phyloP scores from a whole-genome alignment of 2,113 vertebrate genomes.

The Chinchilla lanigera region DNA sequence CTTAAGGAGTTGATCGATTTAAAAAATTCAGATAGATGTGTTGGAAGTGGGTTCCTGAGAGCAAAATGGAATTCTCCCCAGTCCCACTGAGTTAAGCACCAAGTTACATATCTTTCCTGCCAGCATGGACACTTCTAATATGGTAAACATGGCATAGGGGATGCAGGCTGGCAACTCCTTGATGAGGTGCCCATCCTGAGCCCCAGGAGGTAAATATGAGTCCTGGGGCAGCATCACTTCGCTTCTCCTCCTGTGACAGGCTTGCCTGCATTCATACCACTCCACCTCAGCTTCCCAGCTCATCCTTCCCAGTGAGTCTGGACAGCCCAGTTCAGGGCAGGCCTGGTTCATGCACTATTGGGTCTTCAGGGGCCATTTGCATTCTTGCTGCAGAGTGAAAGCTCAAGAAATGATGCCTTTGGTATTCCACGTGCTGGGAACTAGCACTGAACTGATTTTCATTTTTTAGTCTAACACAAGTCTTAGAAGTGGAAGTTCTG shows the following conservation, averaged over 20 bases:
- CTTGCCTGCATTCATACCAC: not conserved
- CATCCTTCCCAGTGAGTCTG: not conserved
- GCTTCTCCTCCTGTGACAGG: not conserved
- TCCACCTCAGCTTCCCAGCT: not conserved
- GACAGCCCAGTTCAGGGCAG: not conserved
- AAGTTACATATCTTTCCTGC: conserved; percentile 30
- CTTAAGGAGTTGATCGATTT: conserved; percentile 13
- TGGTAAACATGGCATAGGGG: conserved; percentile 7
- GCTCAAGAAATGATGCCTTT: not conserved
- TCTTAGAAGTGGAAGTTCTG: not conserved
- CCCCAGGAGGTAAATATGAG: not conserved
- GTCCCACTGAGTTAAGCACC: not conserved
- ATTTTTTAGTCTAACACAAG: not conserved
- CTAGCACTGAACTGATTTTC: not conserved
- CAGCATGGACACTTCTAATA: not conserved
- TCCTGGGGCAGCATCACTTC: not conserved
- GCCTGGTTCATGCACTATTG: not conserved
- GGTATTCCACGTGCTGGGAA: not conserved
- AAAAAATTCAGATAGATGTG: conserved; percentile 52
- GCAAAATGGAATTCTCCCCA: conserved; percentile 53
- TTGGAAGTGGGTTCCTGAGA: conserved; percentile 21
- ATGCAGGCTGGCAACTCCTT: not conserved
- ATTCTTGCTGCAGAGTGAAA: not conserved
- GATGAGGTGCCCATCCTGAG: not conserved
- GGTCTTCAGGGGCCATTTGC: not conserved